phyloP scores from a whole-genome alignment of 2,888 invertebrate species.

The Electrophaes corylata region DNA sequence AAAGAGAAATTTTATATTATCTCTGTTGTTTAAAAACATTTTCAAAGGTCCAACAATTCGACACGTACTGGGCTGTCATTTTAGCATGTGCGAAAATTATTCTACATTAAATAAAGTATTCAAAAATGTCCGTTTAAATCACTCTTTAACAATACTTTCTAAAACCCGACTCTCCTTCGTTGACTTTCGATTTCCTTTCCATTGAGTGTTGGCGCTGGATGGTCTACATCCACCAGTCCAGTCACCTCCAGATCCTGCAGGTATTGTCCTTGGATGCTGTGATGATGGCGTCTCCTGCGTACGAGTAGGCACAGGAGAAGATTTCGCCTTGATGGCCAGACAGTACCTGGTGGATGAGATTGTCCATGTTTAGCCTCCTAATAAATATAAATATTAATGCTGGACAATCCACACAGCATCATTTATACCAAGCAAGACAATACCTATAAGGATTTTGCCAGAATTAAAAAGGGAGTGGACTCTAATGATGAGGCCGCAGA shows the following conservation, averaged over 20 bases:
- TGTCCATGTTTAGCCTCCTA: not conserved
- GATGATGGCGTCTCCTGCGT: constrained; percentile 90
- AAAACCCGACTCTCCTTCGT: not conserved
- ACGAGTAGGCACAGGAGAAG: constrained; percentile 92
- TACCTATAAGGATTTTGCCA: no score
- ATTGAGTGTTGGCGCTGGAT: constrained; percentile 17
- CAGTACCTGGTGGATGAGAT: constrained; percentile 78
- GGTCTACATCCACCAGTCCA: constrained; percentile 85
- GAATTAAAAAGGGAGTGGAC: no score
- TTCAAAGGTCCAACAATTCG: no score
- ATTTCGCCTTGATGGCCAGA: constrained; percentile 91
- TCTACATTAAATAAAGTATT: not conserved
- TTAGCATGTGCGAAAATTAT: not conserved
- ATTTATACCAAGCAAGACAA: no score
- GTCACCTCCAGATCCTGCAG: constrained; percentile 91
- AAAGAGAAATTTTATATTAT: not conserved
- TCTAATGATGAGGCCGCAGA: no score
- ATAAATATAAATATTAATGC: no score
- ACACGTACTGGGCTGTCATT: no score
- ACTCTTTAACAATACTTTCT: not conserved
- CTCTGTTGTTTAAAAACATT: no score
- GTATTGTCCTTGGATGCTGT: constrained; percentile 94
- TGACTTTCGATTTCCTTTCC: not conserved
- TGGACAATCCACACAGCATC: no score
- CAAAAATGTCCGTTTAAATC: constrained; percentile 3